Conservation (phyloP, 92 coral and sea anemone species). For the Isaurus tuberculatus region DNA sequence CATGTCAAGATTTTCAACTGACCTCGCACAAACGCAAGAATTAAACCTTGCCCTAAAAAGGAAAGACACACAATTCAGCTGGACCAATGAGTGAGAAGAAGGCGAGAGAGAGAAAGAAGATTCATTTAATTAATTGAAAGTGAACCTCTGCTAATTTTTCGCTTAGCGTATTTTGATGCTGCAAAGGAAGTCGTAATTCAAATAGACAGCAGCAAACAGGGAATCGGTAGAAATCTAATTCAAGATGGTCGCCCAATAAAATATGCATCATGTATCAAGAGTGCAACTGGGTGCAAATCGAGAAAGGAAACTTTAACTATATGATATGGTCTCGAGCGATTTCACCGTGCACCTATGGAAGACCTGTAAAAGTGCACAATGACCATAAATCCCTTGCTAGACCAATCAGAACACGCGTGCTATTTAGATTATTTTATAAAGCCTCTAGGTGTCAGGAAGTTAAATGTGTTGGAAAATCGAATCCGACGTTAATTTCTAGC, state of each 20-base stretch:
- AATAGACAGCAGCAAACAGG: conserved; percentile 69
- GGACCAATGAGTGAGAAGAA: no score
- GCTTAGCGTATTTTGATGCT: conserved; percentile 50
- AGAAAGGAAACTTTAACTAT: conserved; percentile 68
- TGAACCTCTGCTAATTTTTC: neutral
- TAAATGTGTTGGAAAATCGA: no score
- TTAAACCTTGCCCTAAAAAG: conserved; percentile 60
- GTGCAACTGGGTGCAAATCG: conserved; percentile 63
- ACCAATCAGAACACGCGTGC: no score
- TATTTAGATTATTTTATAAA: no score
- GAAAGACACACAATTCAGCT: conserved; percentile 49
- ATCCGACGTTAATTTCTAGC: no score
- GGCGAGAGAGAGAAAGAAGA: conserved; percentile 37
- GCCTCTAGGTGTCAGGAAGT: no score
- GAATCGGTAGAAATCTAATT: conserved; percentile 58
- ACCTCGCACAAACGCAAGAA: conserved; percentile 54
- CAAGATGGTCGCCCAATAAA: conserved; percentile 67
- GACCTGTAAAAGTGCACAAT: conserved; percentile 43
- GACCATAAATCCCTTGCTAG: conserved; percentile 59
- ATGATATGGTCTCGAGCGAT: conserved; percentile 59
- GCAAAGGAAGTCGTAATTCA: conserved; percentile 52
- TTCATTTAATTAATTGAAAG: conserved; percentile 3
- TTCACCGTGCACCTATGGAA: conserved; percentile 61
- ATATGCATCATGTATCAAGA: conserved; percentile 53
- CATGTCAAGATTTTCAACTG: conserved; percentile 57